Base-by-base conservation (phyloP, 2,113 vertebrate genomes). In the Percina caprodes region DNA sequence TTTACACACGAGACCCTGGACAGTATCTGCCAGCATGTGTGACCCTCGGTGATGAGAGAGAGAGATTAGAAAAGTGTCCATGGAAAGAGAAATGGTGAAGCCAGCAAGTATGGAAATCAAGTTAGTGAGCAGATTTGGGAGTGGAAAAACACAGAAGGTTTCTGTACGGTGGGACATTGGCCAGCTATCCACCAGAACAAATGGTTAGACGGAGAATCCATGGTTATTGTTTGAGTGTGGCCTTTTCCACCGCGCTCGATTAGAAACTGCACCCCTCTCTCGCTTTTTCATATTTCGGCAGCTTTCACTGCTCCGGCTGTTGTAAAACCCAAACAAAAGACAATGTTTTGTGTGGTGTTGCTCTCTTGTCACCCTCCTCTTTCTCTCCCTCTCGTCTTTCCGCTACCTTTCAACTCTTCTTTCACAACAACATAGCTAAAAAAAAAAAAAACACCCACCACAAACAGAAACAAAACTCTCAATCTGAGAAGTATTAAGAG, bases 1-100 rank as follows among this genome's bases (percentile, higher is more conserved):
- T 95, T 92, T 90, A 89, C 89, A 91, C 79, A 86, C 84, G 54
- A 89, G 82, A 84, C 79, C 84, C 87, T 56, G 65, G 86, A 91
- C 76, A 56, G 80, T 80, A 60, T 76, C 79, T 26, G 56, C 48
- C 77, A 26, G 66, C 86, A 71, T 85, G 85, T 83, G 86, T 82
- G 86, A 86, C 82, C 81, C 83, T 61, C 68, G 16, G 10, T 5
- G 52, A 69, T 54, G 18, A 79, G 14, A 69, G 33, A 66, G 15
- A 52, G 49, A 61, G 59, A 70, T 68, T n/a, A 78, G 77, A 77
- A 75, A 61, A 61, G 49, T 69, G 51, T 62, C 48, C 3, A 24
- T 54, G 61, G 65, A 72, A 79, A 11, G 39, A 42, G 82, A 58
- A 71, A 48, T n/a, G 59, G 55, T 5, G 39, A 55, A 65, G 54